These are phyloP conservation scores for Pseudonaja textilis DNA, from an alignment of 2,113 vertebrate genomes.

Conservation along the genomic window DNA sequence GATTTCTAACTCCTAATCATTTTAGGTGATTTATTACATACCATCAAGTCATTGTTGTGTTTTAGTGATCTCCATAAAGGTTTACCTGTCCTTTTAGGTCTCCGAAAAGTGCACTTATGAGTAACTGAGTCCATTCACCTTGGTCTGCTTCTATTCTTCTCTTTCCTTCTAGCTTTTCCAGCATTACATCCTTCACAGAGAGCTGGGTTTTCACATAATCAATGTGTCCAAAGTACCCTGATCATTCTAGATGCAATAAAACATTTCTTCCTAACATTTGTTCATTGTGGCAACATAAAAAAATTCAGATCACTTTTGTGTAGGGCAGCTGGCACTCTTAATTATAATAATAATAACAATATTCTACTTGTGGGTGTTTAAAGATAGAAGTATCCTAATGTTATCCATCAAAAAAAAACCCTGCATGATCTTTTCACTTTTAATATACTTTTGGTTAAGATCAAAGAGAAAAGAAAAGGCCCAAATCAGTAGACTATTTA, in stretches of 20 bases:
- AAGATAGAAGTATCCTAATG: background rate
- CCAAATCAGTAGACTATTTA: background rate
- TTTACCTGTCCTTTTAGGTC: background rate
- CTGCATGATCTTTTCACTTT: background rate
- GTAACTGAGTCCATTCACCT: background rate
- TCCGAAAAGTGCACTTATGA: background rate
- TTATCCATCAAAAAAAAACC: background rate
- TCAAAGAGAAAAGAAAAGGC: background rate
- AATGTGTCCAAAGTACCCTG: background rate
- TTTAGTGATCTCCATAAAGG: background rate
- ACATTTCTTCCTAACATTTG: background rate
- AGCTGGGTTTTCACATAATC: background rate
- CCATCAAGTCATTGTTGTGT: background rate
- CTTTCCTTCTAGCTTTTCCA: background rate
- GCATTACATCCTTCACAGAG: background rate
- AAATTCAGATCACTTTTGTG: background rate
- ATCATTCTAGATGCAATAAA: background rate
- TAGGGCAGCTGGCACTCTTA: background rate
- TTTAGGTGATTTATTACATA: background rate
- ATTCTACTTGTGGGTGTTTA: background rate
- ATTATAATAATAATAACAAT: background rate
- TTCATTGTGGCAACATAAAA: background rate
- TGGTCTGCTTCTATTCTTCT: background rate
- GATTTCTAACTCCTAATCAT: background rate
- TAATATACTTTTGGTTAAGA: background rate